phyloP scores from a whole-genome alignment of 2,888 invertebrate genomes.

The Pterostichus madidus region DNA sequence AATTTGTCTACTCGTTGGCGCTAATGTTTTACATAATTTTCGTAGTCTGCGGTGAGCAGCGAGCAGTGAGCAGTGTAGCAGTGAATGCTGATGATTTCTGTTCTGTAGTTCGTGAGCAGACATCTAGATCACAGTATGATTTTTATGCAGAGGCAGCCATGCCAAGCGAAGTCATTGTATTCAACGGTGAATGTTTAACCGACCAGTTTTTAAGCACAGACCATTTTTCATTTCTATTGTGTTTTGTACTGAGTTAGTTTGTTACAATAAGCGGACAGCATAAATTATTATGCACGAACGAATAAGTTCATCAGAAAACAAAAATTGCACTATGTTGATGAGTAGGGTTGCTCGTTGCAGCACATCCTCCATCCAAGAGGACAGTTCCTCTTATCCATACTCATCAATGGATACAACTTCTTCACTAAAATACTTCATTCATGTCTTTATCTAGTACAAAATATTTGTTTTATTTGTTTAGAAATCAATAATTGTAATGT shows the following conservation, averaged over 20 bases:
- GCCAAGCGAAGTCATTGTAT: constrained; percentile 67
- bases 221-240: constrained; percentile 69
- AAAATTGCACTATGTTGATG: background rate
- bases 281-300: constrained; percentile 36
- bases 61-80: constrained; percentile 11
- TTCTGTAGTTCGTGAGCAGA: constrained; percentile 43
- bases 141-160: constrained; percentile 66
- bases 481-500: no score
- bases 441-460: no score
- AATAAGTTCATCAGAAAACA: constrained; percentile 15
- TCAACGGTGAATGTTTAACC: constrained; percentile 68
- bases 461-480: no score
- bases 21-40: constrained; percentile 46
- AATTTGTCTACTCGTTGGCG: constrained; percentile 16
- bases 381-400: no score
- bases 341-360: constrained; percentile 2
- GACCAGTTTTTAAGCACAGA: constrained; percentile 68
- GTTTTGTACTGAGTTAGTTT: constrained; percentile 53
- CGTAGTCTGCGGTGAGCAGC: constrained; percentile 12
- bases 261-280: constrained; percentile 35
- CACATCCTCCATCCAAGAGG: background rate
- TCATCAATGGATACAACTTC: no score
- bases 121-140: constrained; percentile 55
- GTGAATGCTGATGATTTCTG: constrained; percentile 44
- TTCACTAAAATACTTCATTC: no score